phyloP scores from a whole-genome alignment of 2,888 invertebrate genomes.

The Cremastinae sp. region DNA sequence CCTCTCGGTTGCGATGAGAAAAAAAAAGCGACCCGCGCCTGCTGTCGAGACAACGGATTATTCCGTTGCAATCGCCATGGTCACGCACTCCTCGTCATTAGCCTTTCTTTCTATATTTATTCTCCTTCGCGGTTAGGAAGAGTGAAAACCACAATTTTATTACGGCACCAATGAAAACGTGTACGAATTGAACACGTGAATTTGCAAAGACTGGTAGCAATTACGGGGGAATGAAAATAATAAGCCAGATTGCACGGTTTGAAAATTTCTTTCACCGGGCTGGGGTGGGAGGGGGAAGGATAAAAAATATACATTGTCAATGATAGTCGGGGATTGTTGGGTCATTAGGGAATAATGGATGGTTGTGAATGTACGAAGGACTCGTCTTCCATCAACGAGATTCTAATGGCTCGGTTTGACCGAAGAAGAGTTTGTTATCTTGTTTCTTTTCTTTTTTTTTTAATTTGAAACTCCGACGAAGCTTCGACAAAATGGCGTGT shows the following conservation, averaged over 20 bases:
- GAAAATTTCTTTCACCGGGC: slow-evolving; percentile 7
- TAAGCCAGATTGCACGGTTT: slow-evolving; percentile 22
- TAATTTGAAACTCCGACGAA: too few species aligned
- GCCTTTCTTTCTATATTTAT: slow-evolving; percentile 31
- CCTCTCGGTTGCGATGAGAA: slow-evolving; percentile 11
- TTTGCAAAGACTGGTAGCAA: slow-evolving; percentile 19
- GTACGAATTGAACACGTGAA: not conserved
- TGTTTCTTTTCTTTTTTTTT: too few species aligned
- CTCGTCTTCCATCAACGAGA: not conserved
- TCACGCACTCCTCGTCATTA: slow-evolving; percentile 61
- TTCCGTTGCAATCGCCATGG: slow-evolving; percentile 52
- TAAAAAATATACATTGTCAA: slow-evolving; percentile 11
- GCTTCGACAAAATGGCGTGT: too few species aligned
- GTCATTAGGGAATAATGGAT: slow-evolving; percentile 6
- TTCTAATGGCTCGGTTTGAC: not conserved
- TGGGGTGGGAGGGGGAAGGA: not conserved
- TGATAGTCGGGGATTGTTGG: not conserved
- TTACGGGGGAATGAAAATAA: slow-evolving; percentile 44
- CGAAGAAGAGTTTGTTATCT: too few species aligned
- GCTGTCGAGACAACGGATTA: slow-evolving; percentile 36
- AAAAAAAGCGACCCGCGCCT: not conserved
- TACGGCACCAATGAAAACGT: slow-evolving; percentile 19
- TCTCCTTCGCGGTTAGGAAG: slow-evolving; percentile 21
- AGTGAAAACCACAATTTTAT: slow-evolving; percentile 46
- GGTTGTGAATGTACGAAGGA: not conserved